These are phyloP conservation scores for Gila robusta DNA, from an alignment of 2,797 vertebrate species.

Conservation along the genomic window DNA sequence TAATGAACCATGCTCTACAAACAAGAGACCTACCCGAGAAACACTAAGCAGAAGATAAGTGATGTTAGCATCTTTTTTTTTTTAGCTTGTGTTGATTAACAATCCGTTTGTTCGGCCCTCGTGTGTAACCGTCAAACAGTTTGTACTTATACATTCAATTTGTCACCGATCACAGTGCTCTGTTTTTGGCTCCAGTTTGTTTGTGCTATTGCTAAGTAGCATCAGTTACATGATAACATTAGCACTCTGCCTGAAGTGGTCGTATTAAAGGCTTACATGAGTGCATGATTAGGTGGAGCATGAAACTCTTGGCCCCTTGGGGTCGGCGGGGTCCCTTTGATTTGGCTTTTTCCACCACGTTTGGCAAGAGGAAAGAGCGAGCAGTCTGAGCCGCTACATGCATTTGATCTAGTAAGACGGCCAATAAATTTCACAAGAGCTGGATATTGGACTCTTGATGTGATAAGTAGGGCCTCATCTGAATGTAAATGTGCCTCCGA, in stretches of 20 bases:
- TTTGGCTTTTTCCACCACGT: constrained; percentile 33
- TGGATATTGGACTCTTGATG: constrained; percentile 58
- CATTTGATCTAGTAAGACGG: constrained; percentile 47
- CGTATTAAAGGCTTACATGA: constrained; percentile 16
- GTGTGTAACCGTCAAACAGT: constrained; percentile 13
- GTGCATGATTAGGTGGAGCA: constrained; percentile 11
- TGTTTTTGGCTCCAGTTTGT: neutral
- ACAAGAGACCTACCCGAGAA: constrained; percentile 20
- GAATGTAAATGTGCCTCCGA: constrained; percentile 60
- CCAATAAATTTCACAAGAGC: constrained; percentile 60
- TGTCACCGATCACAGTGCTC: neutral
- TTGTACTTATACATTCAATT: constrained; percentile 2
- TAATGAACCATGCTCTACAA: constrained; percentile 47
- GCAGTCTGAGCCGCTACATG: constrained; percentile 28
- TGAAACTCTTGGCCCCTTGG: constrained; percentile 9
- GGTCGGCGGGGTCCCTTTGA: constrained; percentile 7
- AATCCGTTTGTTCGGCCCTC: neutral
- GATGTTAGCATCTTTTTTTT: neutral
- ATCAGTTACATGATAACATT: constrained; percentile 12
- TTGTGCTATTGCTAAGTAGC: neutral
- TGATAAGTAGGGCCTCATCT: constrained; percentile 59
- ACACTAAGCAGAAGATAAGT: constrained; percentile 7
- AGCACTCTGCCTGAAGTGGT: constrained; percentile 24
- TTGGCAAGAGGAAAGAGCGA: constrained; percentile 30
- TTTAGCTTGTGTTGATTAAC: constrained; percentile 25